Evolutionary conservation across 2,888 invertebrate genomes (phyloP), one percentile per base, ranked within the genome.

Genomic region (Nezara viridula): DNA sequence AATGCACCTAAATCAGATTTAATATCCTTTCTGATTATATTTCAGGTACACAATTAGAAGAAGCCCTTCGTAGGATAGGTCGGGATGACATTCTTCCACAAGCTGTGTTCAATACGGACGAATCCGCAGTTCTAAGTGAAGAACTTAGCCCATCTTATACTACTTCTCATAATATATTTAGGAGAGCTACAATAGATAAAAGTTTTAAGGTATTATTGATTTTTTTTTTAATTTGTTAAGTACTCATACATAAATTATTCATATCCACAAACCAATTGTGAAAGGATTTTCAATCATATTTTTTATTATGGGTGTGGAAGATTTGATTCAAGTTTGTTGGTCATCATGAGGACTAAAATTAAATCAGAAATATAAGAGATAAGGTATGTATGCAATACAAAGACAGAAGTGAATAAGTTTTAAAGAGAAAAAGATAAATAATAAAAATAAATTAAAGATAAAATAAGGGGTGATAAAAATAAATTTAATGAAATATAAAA

Each of bases 51-150:
- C 95, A 96, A 12, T 93, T 98, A 91, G 98, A 98, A 93, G 94
- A 96, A 91, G 98, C 97, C 2, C 94, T 98, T 85, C 95, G 96
- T 92, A 95, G 96, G 91, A 98, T 98, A 90, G 97, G 97, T 89
- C 95, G 98, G 91, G 98, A 98, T 92, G 98, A 98, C 92, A 98
- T 98, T 88, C 96, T 98, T 91, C 96, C 96, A 91, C 96, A 97
- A 91, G 97, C 97, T 93, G 96, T 96, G 92, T 94, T 94, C 87
- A 93, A 92, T 86, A 91, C 92, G 37, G 92, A 93, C 90, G 92
- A 92, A 89, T 91, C 92, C 90, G 94, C 94, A 91, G 94, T 94
- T 89, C 92, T 95, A 90, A 96, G 96, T 91, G 96, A 96, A 91
- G 96, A 96, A 93, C 93, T 96, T 44, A 90, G 90, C 60, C 90